Conservation (phyloP, 2,797 vertebrate species). For the Eulemur albifrons region DNA sequence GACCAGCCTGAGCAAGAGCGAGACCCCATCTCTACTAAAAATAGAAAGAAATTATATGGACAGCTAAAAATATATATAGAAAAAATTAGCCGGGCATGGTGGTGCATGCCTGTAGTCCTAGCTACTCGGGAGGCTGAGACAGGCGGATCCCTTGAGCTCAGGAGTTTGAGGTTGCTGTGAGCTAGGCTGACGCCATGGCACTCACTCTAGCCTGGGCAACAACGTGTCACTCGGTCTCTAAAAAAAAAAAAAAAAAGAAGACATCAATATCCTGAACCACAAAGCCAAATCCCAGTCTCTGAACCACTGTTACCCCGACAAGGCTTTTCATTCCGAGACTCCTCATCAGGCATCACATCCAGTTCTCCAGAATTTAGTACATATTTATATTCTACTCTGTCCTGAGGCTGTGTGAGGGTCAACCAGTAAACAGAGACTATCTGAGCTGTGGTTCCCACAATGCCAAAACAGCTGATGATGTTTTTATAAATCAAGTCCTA, state of each 20-base stretch:
- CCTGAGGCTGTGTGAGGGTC: background rate
- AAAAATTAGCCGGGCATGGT: no score
- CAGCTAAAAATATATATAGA: no score
- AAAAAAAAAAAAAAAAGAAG: background rate
- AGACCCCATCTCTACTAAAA: no score
- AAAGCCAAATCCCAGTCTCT: background rate
- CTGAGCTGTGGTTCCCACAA: background rate
- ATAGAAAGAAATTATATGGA: no score
- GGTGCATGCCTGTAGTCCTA: no score
- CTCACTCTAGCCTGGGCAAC: no score
- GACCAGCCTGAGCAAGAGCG: no score
- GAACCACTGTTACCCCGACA: background rate
- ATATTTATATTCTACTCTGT: background rate
- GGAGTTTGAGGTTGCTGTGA: no score
- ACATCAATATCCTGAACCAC: background rate
- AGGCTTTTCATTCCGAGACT: background rate
- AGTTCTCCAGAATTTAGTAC: background rate
- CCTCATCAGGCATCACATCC: background rate
- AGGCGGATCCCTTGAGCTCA: no score
- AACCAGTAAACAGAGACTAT: constrained; percentile 16
- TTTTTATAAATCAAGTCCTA: background rate
- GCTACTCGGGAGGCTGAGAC: no score
- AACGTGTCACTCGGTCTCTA: no score
- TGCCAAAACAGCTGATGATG: background rate
- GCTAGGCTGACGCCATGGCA: no score